Evolutionary conservation across 2,888 invertebrate genomes (phyloP), one percentile per base, ranked within the genome.

Genomic region (Amiota mariae): DNA sequence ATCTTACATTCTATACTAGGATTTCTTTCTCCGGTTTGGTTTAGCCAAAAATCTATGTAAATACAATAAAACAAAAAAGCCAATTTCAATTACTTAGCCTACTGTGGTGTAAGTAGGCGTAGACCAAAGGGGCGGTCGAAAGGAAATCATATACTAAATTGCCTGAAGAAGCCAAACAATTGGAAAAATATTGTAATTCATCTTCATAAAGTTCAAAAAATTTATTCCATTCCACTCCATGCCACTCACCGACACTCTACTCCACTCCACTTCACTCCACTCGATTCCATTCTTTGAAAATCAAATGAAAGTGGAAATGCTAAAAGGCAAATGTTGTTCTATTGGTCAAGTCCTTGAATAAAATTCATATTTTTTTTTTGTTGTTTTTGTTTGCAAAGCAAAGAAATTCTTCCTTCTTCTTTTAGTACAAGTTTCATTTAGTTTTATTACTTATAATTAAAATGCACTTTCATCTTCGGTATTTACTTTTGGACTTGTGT

Each of bases 401-500:
- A 36, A 36, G 18, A 18, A 18, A 2, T 59, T 15, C 8, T 59
- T 59, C 18, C 1, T 59, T 2, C 36, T 36, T 6, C 36, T 36
- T n/a, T n/a, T 36, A 6, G 36, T 36, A 36, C 36, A 0, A 24
- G 36, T 36, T 36, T 36, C 36, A 36, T 36, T 36, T 68, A 3
- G 24, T 68, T 68, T 68, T 18, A 15, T 54, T 47, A 51, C 20
- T 18, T 9, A 15, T 20, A 54, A 66, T 68, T 68, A 68, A 68
- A 68, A 68, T 51, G 51, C 67, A 68, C 67, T 68, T 68, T 68
- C 67, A 68, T 68, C 67, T 68, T 20, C 2, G 10, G 9, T 49
- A 18, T 49, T 68, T 68, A 8, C 36, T 13, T 36, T 36, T 36
- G 36, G 36, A 36, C 36, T 36, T 36, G 36, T 6, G 36, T 36